Base-by-base conservation (phyloP, 1,140 invertebrate species). In the Drosophila albomicans region DNA sequence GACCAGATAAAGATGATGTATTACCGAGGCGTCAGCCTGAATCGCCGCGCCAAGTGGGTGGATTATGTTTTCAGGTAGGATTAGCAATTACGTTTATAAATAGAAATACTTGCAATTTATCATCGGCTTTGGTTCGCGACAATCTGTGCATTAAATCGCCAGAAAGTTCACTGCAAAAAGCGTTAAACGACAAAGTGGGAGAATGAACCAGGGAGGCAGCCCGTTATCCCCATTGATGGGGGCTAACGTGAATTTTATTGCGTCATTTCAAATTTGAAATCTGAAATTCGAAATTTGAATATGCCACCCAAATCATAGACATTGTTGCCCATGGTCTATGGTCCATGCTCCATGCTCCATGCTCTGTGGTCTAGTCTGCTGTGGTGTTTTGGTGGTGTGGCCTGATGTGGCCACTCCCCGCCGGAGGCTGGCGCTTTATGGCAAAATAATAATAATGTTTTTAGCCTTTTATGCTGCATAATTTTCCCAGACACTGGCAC, bases 51-150 rank as follows among this genome's bases (percentile, higher is more conserved):
- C 85, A 89, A 89, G 86, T 89, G 86, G 86, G 86, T 90, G 79
- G 86, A 90, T 89, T 89, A 90, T 79, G 86, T 79, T 89, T 90
- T 90, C 86, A 89, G 86, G 80, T 82, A 58, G 86, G 86, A 90
- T 89, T 89, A 90, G 86, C 86, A 90, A 89, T 89, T 90, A 90
- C 81, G 78, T 66, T 90, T 90, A 85, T 90, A 90, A 89, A 89
- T 89, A 81, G 81, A 89, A 89, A 78, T 81, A 72, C 72, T 54
- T 72, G 72, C 84, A 48, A 88, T 88, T 89, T 88, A 88, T 89
- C 85, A 88, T 66, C 46, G 72, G 41, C 25, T 64, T 49, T 32
- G 32, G 41, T 46, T 54, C 25, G 48, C 25, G 45, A 16, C 56
- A 78, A 78, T 74, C 71, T 64, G 48, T 62, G 16, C 20, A 78